phyloP scores from a whole-genome alignment of 2,888 invertebrate species.

The Cerceris rybyensis region DNA sequence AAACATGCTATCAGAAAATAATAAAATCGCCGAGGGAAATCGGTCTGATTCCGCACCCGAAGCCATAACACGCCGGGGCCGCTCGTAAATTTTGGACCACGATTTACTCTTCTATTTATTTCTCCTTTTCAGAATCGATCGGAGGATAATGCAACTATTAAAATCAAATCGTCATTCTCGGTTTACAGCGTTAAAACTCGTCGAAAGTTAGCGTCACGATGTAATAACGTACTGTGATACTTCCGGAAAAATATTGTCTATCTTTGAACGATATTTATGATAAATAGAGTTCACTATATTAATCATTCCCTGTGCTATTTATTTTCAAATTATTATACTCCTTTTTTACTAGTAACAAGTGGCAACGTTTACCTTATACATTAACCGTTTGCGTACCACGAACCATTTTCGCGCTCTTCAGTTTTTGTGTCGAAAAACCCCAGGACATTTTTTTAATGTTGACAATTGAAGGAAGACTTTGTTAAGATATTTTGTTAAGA shows the following conservation, averaged over 20 bases:
- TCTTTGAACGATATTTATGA: too few species aligned
- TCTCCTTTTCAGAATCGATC: constrained; percentile 61
- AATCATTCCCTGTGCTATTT: too few species aligned
- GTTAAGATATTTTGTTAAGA: too few species aligned
- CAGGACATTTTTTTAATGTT: too few species aligned
- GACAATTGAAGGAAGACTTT: too few species aligned
- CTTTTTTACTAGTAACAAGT: too few species aligned
- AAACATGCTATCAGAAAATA: constrained; percentile 75
- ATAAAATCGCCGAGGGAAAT: constrained; percentile 74
- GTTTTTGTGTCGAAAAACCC: too few species aligned
- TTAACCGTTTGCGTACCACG: too few species aligned
- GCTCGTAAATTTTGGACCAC: constrained; percentile 72
- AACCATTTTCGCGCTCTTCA: too few species aligned
- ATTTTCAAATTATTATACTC: too few species aligned
- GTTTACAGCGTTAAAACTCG: constrained; percentile 9
- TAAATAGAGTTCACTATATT: too few species aligned
- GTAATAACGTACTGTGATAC: neutral
- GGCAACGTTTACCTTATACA: too few species aligned
- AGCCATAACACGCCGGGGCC: constrained; percentile 55
- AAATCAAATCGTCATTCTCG: constrained; percentile 41
- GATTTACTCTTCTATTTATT: constrained; percentile 67
- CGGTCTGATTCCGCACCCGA: constrained; percentile 59
- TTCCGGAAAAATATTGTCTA: neutral
- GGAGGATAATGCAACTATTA: constrained; percentile 50
- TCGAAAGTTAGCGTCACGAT: constrained; percentile 12